Evolutionary conservation across 2,113 vertebrate species (phyloP), one percentile per base, ranked within the genome.

Genomic region (Sinocyclocheilus rhinocerous): DNA sequence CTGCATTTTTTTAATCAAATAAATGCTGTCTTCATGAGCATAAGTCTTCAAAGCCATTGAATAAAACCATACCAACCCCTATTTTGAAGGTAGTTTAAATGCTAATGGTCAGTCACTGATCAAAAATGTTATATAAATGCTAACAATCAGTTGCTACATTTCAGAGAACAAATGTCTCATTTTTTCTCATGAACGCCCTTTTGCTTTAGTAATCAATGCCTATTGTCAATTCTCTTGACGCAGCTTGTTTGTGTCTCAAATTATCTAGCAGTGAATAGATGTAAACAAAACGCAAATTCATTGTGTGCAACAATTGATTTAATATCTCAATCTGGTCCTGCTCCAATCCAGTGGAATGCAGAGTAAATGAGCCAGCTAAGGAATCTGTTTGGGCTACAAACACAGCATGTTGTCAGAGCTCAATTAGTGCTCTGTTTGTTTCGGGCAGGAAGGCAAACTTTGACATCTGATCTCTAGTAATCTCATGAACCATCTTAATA

Each of bases 371-470:
- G 67, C 55, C 78, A 42, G 61, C 29, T 50, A 52, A 70, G 69
- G 80, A 84, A 76, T 65, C 15, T 90, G 77, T 88, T 92, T 89
- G 88, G 45, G 76, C 83, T 85, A 55, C 79, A 91, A 90, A 90
- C 87, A 89, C 83, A 86, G 81, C 12, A 16, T 57, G 85, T 80
- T 85, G 59, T 84, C 85, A 50, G 29, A 10, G 85, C 91, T 89
- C 87, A 91, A 91, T 90, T 89, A 90, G 52, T 83, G 72, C 22
- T 84, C 42, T 90, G 86, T 91, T 88, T 89, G 88, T 84, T 75
- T 69, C 22, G n/a, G 69, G 36, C 22, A 87, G 42, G 67, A 78
- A 33, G 67, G 65, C 85, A 93, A 92, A 91, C 33, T 79, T 67
- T 85, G 85, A 73, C 78, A 84, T 77, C 84, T 84, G 83, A 89